Base-by-base conservation (phyloP, 2,888 invertebrate genomes). In the Pyralis farinalis region DNA sequence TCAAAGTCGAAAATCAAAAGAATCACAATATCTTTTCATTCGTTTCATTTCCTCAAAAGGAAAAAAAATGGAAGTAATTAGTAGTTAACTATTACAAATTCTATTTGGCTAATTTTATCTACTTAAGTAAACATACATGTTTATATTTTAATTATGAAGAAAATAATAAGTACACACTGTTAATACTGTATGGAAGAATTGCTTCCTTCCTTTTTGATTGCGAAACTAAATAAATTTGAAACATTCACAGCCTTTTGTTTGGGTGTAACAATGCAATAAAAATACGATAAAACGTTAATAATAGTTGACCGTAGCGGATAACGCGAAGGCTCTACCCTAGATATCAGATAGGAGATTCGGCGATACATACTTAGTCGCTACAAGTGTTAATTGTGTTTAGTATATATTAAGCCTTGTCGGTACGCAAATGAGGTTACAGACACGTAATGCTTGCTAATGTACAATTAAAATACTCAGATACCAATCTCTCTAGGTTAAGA, bases 401-500 rank as follows among this genome's bases (percentile, higher is more conserved):
- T 55, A 53, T 62, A 58, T 31, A 32, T 49, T 42, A 56, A 68
- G 63, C 70, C 68, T 71, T 74, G 68, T 63, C 59, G 63, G 63
- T 65, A 70, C 69, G 53, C 63, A 60, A 63, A 65, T 70, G 66
- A 72, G 72, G 72, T 63, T 69, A 58, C 58, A 51, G 49, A 52
- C 62, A 55, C 59, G 55, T 63, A 63, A 63, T 58, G 54, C 55
- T 58, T 69, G 63, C 66, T 64, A 67, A 68, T 64, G 58, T 55
- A 52, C 73, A 76, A 79, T 80, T 79, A 77, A 21, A 16, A 65
- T 55, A 16, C 16, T 59, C 50, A 57, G 80, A 81, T 81, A 58
- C 10, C 25, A 43, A 82, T 83, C 82, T 84, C 78, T 83, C 77
- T 84, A 81, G 84, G 84, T 83, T 78, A 82, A 71, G 65, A 71